Base-by-base conservation (phyloP, 2,888 invertebrate genomes). In the Hymenopus coronatus region DNA sequence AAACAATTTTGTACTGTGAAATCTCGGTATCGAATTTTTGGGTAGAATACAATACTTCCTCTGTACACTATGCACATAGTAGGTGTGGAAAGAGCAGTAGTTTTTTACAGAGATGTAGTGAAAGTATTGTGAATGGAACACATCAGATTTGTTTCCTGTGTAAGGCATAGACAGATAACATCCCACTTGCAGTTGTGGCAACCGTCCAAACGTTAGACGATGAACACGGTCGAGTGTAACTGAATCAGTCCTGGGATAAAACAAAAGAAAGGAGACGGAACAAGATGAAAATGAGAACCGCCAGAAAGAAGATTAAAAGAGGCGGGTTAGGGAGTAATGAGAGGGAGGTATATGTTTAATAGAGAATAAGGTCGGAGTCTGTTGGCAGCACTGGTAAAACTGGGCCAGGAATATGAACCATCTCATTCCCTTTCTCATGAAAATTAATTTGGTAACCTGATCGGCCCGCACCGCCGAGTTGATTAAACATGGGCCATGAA, bases 241-340 rank as follows among this genome's bases (percentile, higher is more conserved):
- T 20, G 54, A 70, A 70, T 25, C 25, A 70, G 20, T 70, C 54
- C 54, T 14, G 20, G 20, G 54, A 25, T 70, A 70, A 70, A 70
- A 70, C 54, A 70, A 70, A 70, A 70, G 54, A 84, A 84, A 40
- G 25, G 33, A n/a, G 12, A 15, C 33, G n/a, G 40, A 84, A 33
- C 33, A 30, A n/a, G 33, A 84, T 84, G 84, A 84, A 84, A 84
- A 84, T 84, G 12, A n/a, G 84, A 27, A 84, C 25, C 33, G 30
- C 25, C 83, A 84, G 84, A 30, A 33, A 84, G 84, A 84, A 84
- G 84, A 84, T 84, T 84, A 84, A 84, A 84, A 84, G 33, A 30
- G 33, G 40, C 33, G 33, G 30, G 25, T 9, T 12, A 33, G 9
- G 84, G 84, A 20, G 54, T 84, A 84, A 84, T 30, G 84, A 84